Evolutionary conservation across 2,113 vertebrate species (phyloP).

Genomic region (Gobio gobio): DNA sequence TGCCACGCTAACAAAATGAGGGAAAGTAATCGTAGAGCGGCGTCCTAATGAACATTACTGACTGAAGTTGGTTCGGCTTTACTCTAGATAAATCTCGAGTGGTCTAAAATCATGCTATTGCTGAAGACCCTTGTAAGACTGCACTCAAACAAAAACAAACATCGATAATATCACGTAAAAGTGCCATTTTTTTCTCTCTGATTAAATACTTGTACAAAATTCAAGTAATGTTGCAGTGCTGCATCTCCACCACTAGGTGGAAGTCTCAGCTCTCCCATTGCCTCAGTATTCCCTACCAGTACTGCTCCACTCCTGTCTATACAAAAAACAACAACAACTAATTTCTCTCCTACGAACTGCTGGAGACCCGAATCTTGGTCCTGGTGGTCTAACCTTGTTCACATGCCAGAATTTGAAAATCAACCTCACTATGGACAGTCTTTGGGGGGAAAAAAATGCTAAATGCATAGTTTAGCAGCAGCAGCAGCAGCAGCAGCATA

Average conservation of each 20-base stretch:
- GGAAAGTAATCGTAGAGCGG: neutral
- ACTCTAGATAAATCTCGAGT: conserved; percentile 34
- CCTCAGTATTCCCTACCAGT: neutral
- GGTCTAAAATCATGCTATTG: conserved; percentile 64
- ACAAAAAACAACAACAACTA: neutral
- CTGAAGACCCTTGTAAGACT: conserved; percentile 45
- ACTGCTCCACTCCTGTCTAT: conserved; percentile 8
- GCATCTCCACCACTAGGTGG: conserved; percentile 70
- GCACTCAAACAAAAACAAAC: conserved; percentile 49
- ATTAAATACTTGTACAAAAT: conserved; percentile 69
- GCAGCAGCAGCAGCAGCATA: conserved; percentile 54
- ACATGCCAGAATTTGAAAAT: conserved; percentile 22
- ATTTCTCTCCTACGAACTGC: conserved; percentile 13
- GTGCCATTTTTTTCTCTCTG: conserved; percentile 62
- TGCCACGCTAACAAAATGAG: neutral
- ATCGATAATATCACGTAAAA: conserved; percentile 60
- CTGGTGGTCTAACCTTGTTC: neutral
- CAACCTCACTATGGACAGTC: conserved; percentile 66
- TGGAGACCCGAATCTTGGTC: conserved; percentile 1
- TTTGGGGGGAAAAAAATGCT: conserved; percentile 72
- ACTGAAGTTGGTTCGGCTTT: neutral
- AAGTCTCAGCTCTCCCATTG: conserved; percentile 56
- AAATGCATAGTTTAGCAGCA: conserved; percentile 77
- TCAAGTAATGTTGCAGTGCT: conserved; percentile 71
- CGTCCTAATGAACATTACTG: neutral